phyloP scores from a whole-genome alignment of 2,113 vertebrate species.

The Nibea coibor region DNA sequence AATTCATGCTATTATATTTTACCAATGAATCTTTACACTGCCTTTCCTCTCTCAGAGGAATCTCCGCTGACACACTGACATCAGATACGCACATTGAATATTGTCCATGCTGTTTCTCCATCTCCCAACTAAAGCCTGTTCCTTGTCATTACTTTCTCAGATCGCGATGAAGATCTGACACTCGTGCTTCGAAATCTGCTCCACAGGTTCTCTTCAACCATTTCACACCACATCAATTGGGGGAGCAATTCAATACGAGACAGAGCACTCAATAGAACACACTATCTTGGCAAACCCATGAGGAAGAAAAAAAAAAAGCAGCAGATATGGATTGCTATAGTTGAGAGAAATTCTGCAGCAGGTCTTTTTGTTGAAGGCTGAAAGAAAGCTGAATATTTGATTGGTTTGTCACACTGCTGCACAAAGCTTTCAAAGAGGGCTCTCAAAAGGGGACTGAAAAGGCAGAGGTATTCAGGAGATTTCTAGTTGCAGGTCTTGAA shows the following conservation, averaged over 20 bases:
- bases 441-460: not conserved
- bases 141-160: conserved; percentile 17
- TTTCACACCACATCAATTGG: conserved; percentile 35
- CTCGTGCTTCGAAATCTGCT: conserved; percentile 31
- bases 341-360: conserved; percentile 10
- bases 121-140: not conserved
- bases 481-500: not conserved
- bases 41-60: conserved; percentile 16
- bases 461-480: not conserved
- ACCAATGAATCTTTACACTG: conserved; percentile 3
- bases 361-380: conserved; percentile 11
- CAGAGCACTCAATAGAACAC: conserved; percentile 40
- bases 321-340: conserved; percentile 24
- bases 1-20: not conserved
- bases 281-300: not conserved
- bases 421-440: not conserved
- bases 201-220: conserved; percentile 3
- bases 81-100: conserved; percentile 8
- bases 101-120: conserved; percentile 15
- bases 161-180: conserved; percentile 24
- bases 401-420: not conserved
- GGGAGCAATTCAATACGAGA: conserved; percentile 39
- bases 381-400: conserved; percentile 23
- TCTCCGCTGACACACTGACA: conserved; percentile 24
- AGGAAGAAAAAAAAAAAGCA: conserved; percentile 1